Conservation (phyloP, 2,888 invertebrate species). For the Rotaria socialis region DNA sequence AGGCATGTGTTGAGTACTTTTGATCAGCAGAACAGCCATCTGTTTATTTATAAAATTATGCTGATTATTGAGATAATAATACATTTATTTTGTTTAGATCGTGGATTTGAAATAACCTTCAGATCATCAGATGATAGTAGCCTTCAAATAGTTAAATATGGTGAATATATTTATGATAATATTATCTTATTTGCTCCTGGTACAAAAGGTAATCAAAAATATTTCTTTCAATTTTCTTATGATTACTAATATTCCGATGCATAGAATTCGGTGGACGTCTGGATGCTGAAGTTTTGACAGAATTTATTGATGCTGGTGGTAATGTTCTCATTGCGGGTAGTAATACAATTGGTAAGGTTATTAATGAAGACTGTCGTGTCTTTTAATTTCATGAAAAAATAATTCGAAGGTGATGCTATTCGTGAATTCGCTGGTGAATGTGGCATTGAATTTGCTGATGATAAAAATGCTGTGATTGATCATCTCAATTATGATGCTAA, state of each 20-base stretch:
- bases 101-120: constrained; percentile 80
- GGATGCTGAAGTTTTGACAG: constrained; percentile 78
- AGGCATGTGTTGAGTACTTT: too few relatives aligned
- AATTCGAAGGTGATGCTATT: constrained; percentile 72
- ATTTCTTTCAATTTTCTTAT: background rate
- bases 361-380: background rate
- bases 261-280: constrained; percentile 62
- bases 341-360: constrained; percentile 66
- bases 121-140: constrained; percentile 89
- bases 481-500: constrained; percentile 85
- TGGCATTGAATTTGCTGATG: constrained; percentile 76
- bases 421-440: constrained; percentile 92
- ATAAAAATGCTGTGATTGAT: constrained; percentile 77
- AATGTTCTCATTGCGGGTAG: constrained; percentile 87
- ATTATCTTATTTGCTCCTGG: constrained; percentile 90
- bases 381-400: background rate
- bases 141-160: constrained; percentile 83
- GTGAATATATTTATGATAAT: constrained; percentile 89
- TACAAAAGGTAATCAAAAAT: constrained; percentile 68
- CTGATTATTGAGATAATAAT: too few relatives aligned
- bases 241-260: constrained; percentile 40
- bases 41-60: too few relatives aligned
- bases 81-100: constrained; percentile 66
- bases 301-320: constrained; percentile 86
- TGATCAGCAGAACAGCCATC: too few relatives aligned